Base-by-base conservation (phyloP, 2,888 invertebrate genomes). In the Athrips mouffetella region DNA sequence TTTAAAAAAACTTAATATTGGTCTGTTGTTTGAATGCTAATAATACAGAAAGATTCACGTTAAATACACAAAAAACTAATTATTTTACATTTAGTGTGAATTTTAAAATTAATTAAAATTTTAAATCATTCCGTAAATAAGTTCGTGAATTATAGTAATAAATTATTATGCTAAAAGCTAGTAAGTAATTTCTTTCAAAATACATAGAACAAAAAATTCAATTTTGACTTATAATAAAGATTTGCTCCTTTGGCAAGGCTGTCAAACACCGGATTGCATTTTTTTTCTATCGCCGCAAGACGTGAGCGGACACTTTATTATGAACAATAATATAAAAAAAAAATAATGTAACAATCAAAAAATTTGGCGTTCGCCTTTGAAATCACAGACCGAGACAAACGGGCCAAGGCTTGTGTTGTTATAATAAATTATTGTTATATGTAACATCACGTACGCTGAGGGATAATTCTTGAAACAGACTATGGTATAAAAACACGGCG, bases 381-480 rank as follows among this genome's bases (percentile, higher is more conserved):
- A 72, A 70, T 63, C 71, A 73, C 62, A 51, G 57, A 70, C 66
- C 74, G 73, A 65, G 58, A 73, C 73, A 72, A 65, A 55, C 58
- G 55, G 72, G 73, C 73, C 76, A 73, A 75, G 73, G 76, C 55
- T 64, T 50, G 27, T 8, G 37, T 37, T 37, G 10, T 21, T 47
- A 55, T 40, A 18, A 23, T 21, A 51, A 42, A 44, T n/a, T n/a
- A 40, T 21, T 47, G 46, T 61, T 53, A 60, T 57, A 59, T 67
- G 62, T 65, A 63, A 57, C 62, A 66, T 66, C 64, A 67, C 65
- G 69, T 70, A 62, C 57, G 42, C 47, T 23, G 50, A 50, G 52
- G 47, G 29, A 50, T 55, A 52, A 30, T n/a, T n/a, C n/a, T n/a
- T n/a, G 4, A 39, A 39, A 21, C 21, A 8, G 13, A 40, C 21